Percentiles rank a stretch among this genome's conserved stretches.
Conservation (phyloP, 2,888 invertebrate genomes). For the Drosophila anomelani region DNA sequence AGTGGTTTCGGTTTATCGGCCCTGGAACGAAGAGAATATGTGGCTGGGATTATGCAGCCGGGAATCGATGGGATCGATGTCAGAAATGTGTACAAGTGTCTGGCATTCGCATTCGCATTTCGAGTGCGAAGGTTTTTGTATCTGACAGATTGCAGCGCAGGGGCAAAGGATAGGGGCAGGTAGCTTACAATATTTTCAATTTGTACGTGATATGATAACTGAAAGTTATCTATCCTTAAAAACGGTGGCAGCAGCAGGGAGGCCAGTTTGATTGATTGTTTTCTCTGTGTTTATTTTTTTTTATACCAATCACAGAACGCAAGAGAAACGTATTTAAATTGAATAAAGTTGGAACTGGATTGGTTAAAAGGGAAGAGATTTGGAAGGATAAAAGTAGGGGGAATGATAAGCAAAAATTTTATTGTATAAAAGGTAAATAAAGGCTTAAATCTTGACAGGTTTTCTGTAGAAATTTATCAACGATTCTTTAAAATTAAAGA, state of each 20-base stretch:
- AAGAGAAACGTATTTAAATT: conserved; percentile 40
- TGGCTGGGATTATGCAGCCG: conserved; percentile 42
- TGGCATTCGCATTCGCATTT: conserved; percentile 43
- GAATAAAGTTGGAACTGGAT: conserved; percentile 23
- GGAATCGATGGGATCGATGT: conserved; percentile 69
- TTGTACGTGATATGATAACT: conserved; percentile 65
- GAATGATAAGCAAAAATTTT: background rate
- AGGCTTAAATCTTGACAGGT: background rate
- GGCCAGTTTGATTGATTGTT: conserved; percentile 39
- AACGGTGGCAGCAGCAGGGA: conserved; percentile 29
- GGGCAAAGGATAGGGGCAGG: background rate
- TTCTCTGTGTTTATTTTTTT: background rate
- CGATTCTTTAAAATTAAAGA: background rate
- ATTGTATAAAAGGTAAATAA: background rate
- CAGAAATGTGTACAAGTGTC: conserved; percentile 59
- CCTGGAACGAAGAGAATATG: conserved; percentile 16
- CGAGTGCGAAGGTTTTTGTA: conserved; percentile 44
- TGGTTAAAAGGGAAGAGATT: background rate
- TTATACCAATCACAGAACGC: conserved; percentile 21
- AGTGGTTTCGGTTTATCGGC: conserved; percentile 46
- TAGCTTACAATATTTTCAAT: conserved; percentile 55
- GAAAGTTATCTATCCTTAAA: conserved; percentile 29
- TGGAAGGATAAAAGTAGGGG: background rate
- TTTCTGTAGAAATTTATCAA: background rate
- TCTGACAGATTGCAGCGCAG: conserved; percentile 50